Conservation (phyloP, 2,888 invertebrate species). For the Ormyrus thymus region DNA sequence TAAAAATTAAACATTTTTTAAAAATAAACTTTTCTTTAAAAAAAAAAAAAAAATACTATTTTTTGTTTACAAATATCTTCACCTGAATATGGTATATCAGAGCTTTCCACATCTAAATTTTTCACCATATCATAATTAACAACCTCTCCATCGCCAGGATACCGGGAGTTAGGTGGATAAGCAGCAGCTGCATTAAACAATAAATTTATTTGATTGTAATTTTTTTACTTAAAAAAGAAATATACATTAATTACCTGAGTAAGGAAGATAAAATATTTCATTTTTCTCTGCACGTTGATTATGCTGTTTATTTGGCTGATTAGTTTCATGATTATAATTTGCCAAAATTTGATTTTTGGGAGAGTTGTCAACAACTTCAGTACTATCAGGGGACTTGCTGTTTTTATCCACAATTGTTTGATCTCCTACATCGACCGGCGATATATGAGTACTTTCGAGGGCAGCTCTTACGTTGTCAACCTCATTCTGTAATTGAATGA, state of each 20-base stretch:
- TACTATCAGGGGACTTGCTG: conserved; percentile 23
- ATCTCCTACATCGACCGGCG: conserved; percentile 39
- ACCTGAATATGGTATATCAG: conserved; percentile 79
- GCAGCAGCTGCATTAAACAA: conserved; percentile 32
- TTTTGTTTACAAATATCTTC: conserved; percentile 37
- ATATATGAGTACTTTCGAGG: conserved; percentile 58
- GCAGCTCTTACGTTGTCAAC: conserved; percentile 52
- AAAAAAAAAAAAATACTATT: conserved; percentile 15
- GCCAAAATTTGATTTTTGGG: conserved; percentile 25
- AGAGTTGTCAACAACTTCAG: conserved; percentile 23
- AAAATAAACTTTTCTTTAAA: not conserved
- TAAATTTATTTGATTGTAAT: conserved; percentile 4
- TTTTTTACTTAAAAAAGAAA: conserved; percentile 6
- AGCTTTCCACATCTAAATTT: conserved; percentile 76
- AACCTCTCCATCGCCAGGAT: conserved; percentile 48
- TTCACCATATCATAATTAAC: conserved; percentile 67
- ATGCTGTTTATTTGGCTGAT: conserved; percentile 44
- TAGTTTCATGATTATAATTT: conserved; percentile 42
- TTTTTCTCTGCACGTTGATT: conserved; percentile 45
- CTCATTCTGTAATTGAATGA: not conserved
- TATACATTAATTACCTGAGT: conserved; percentile 39
- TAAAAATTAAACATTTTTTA: no score
- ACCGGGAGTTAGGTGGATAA: conserved; percentile 32
- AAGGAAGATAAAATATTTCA: conserved; percentile 50
- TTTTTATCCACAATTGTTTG: conserved; percentile 39